Evolutionary conservation across 2,113 vertebrate species (phyloP).

Genomic region (Platichthys flesus): DNA sequence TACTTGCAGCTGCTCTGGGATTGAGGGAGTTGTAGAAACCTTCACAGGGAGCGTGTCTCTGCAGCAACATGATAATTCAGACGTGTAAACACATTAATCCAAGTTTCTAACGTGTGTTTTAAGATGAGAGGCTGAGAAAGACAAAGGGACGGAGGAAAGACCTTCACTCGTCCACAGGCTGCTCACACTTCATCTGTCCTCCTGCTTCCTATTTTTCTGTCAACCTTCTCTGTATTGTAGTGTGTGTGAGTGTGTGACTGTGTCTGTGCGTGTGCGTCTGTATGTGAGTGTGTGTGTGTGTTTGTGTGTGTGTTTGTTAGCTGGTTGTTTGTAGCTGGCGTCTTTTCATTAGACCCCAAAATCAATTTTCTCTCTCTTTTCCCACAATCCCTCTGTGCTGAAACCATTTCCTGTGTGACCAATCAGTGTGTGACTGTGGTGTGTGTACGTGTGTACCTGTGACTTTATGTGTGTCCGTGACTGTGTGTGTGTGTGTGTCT

Average conservation of each 20-base stretch:
- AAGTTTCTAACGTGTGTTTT: neutral
- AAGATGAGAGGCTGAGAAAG: neutral
- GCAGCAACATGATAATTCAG: neutral
- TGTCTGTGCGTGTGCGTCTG: too few relatives aligned
- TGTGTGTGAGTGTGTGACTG: too few relatives aligned
- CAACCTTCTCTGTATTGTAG: neutral
- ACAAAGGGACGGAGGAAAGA: neutral
- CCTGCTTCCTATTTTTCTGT: neutral
- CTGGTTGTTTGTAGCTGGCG: constrained; percentile 39
- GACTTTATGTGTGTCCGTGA: constrained; percentile 9
- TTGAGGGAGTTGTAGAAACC: neutral
- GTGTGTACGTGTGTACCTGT: neutral
- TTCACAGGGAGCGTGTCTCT: neutral
- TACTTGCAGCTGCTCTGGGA: neutral
- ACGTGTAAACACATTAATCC: neutral
- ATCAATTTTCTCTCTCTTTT: constrained; percentile 72
- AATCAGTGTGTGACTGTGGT: constrained; percentile 56
- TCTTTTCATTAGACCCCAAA: constrained; percentile 69
- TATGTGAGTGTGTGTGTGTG: neutral
- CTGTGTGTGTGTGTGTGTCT: constrained; percentile 27
- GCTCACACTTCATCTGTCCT: constrained; percentile 17
- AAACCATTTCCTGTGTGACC: constrained; percentile 69
- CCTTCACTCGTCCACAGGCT: neutral
- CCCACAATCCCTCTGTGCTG: constrained; percentile 66
- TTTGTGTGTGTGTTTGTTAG: constrained; percentile 30